phyloP scores from a whole-genome alignment of 2,888 invertebrate species.

The Eupithecia abbreviata region DNA sequence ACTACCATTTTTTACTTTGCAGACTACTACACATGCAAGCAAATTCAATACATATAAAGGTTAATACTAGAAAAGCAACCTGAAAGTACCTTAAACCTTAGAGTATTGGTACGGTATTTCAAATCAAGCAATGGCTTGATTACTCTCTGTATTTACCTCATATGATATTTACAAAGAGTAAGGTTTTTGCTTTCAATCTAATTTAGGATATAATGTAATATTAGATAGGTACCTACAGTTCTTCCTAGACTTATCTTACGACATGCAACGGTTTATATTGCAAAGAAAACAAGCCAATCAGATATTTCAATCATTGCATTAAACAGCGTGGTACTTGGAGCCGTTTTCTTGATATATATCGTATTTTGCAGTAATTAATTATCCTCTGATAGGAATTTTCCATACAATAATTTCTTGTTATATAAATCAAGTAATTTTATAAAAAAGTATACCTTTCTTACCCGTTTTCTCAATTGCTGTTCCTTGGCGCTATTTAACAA shows the following conservation, averaged over 20 bases:
- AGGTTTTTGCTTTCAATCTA: neutral
- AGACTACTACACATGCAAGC: neutral
- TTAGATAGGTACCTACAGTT: neutral
- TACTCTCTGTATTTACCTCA: neutral
- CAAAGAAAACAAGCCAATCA: neutral
- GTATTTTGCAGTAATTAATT: neutral
- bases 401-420: neutral
- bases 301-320: neutral
- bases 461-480: conserved; percentile 18
- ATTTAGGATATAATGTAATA: neutral
- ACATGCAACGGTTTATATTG: neutral
- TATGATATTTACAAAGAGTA: neutral
- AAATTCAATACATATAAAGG: too few species aligned
- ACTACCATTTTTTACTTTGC: neutral
- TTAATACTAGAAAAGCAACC: neutral
- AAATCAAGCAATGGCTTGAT: neutral
- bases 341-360: neutral
- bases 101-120: too few species aligned
- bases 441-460: neutral
- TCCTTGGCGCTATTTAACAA: conserved; percentile 13
- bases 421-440: neutral
- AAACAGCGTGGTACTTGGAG: neutral
- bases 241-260: neutral
- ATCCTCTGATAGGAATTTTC: neutral
- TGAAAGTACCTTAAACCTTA: too few species aligned